Conservation (phyloP, 2,888 invertebrate species). For the Acleris cristana region DNA sequence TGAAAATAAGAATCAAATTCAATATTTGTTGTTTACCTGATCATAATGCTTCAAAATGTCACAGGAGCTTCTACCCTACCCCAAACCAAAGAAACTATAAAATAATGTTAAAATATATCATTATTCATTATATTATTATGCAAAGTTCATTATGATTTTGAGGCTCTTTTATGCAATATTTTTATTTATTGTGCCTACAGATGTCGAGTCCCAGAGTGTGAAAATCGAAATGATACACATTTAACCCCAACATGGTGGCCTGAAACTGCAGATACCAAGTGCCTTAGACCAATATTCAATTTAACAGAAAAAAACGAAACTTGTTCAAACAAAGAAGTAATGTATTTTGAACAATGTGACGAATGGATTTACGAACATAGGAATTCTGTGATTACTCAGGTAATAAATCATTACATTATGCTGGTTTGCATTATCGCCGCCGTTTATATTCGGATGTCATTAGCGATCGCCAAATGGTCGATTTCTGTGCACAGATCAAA, state of each 20-base stretch:
- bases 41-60: too few species aligned
- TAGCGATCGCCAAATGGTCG: too few species aligned
- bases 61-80: too few species aligned
- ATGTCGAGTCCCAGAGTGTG: constrained; percentile 68
- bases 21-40: too few species aligned
- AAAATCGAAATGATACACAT: constrained; percentile 47
- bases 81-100: too few species aligned
- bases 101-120: too few species aligned
- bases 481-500: too few species aligned
- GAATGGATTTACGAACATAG: constrained; percentile 68
- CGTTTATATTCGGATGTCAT: too few species aligned
- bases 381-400: constrained; percentile 67
- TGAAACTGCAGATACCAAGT: constrained; percentile 55
- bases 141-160: too few species aligned
- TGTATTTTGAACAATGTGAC: constrained; percentile 57
- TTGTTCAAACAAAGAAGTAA: constrained; percentile 59
- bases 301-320: constrained; percentile 48
- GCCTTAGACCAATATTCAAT: constrained; percentile 58
- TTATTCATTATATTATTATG: too few species aligned
- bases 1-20: too few species aligned
- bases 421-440: not conserved
- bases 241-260: constrained; percentile 68
- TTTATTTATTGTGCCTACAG: constrained; percentile 45
- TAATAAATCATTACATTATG: constrained; percentile 43
- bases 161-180: too few species aligned